Evolutionary conservation across 2,113 vertebrate genomes (phyloP).

Genomic region (Chitala chitala): DNA sequence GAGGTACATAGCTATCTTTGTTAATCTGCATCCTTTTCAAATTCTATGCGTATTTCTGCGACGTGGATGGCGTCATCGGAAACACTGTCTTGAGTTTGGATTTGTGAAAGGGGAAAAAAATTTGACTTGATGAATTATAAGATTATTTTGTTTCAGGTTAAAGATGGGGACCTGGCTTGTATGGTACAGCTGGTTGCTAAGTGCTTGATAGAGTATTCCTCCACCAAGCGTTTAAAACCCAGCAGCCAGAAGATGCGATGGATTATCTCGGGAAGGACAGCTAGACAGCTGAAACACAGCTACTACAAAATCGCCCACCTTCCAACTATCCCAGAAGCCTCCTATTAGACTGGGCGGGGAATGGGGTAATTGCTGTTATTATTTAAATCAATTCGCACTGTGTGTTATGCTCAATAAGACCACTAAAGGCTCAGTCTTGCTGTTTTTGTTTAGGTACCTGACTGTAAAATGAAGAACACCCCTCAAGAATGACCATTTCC

Average conservation of each 20-base stretch:
- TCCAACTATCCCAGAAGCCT: constrained; percentile 88
- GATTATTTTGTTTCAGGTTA: constrained; percentile 60
- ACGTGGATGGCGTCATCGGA: too few relatives aligned
- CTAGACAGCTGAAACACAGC: constrained; percentile 84
- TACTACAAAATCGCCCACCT: constrained; percentile 90
- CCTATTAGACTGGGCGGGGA: constrained; percentile 45
- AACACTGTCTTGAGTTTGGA: too few relatives aligned
- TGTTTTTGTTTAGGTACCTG: not conserved
- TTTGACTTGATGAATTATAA: too few relatives aligned
- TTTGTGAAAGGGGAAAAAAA: too few relatives aligned
- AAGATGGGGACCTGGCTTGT: constrained; percentile 73
- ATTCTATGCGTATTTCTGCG: too few relatives aligned
- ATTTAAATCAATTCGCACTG: not conserved
- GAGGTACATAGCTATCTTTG: too few relatives aligned
- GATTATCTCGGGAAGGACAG: constrained; percentile 90
- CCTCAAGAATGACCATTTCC: not conserved
- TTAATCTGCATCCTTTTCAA: too few relatives aligned
- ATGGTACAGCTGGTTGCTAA: constrained; percentile 83
- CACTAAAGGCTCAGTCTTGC: not conserved
- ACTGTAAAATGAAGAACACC: not conserved
- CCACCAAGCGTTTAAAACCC: constrained; percentile 80
- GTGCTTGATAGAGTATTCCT: constrained; percentile 85
- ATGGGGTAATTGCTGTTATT: not conserved
- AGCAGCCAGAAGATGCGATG: constrained; percentile 86
- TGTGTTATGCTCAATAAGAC: too few relatives aligned